These are phyloP conservation scores for Pyralis farinalis DNA, from an alignment of 2,888 invertebrate genomes.

Conservation along the genomic window DNA sequence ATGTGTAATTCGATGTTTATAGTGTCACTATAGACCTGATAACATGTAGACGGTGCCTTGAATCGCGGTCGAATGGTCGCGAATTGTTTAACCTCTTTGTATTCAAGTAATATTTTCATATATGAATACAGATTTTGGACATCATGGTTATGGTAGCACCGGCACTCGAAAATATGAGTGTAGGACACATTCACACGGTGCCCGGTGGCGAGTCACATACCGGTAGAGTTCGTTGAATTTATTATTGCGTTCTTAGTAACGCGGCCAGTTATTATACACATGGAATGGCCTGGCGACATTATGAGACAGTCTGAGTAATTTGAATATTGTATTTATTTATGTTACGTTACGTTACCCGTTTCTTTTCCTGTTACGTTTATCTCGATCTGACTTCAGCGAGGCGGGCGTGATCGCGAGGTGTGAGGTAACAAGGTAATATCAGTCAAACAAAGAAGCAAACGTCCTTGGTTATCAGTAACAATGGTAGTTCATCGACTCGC, in stretches of 20 bases:
- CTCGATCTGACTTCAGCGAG: constrained; percentile 6
- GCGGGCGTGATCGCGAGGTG: constrained; percentile 8
- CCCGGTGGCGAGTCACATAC: constrained; percentile 69
- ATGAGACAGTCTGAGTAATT: constrained; percentile 57
- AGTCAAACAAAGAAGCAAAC: constrained; percentile 42
- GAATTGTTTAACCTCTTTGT: constrained; percentile 31
- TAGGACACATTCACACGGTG: constrained; percentile 76
- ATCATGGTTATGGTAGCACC: constrained; percentile 63
- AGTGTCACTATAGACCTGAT: constrained; percentile 50
- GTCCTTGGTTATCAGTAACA: constrained; percentile 58
- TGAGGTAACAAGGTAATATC: constrained; percentile 6
- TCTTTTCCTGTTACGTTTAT: constrained; percentile 14
- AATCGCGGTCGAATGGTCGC: constrained; percentile 30
- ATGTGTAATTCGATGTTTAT: constrained; percentile 64
- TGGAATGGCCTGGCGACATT: constrained; percentile 61
- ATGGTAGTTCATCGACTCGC: constrained; percentile 56
- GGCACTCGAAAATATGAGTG: constrained; percentile 61
- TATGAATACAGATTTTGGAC: constrained; percentile 45
- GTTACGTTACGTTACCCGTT: constrained; percentile 6
- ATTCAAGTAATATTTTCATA: constrained; percentile 32
- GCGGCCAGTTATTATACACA: constrained; percentile 69
- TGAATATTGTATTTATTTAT: constrained; percentile 48
- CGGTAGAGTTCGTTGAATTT: constrained; percentile 80
- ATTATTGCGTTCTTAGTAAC: constrained; percentile 77
- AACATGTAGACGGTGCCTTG: constrained; percentile 33